Evolutionary conservation across 1,140 invertebrate species (phyloP), one percentile per base, ranked within the genome.

Genomic region (Leptinotarsa defecta): DNA sequence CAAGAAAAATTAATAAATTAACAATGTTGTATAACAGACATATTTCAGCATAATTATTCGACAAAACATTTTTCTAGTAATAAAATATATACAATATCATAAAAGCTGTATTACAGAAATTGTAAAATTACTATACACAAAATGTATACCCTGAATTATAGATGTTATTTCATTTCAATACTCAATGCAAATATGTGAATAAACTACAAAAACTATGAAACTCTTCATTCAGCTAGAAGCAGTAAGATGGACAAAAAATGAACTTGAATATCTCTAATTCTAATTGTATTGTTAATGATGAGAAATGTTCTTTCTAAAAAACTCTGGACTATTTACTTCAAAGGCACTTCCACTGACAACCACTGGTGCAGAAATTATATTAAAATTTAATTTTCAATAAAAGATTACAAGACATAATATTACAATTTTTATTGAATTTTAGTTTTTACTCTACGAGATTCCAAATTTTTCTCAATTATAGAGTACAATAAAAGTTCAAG

Each of bases 71-170:
- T 71, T 73, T 49, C 71, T 74, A 77, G 65, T 67, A 70, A 77
- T 74, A 71, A 74, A 74, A 74, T 74, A 71, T 65, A 74, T 74
- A 74, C 68, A 70, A 74, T 77, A 74, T 73, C 49, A 73, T 63
- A 77, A 74, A 73, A 73, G 68, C 22, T 77, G 76, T 77, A 73
- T 64, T 74, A 77, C 74, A 76, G 71, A 72, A 74, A 77, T 74
- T 74, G 74, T 74, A 77, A 74, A 76, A 76, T 70, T 67, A 77
- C 76, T 77, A 74, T 74, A 77, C 72, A 77, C 71, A 73, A 73
- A 74, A 73, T 68, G 61, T 73, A 68, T 74, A 73, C 73, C 72
- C 72, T 67, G 73, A 61, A 71, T 74, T 72, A 43, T 73, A 63
- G 63, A 69, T 48, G n/a, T 64, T 63, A 71, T 49, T 52, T 70